phyloP scores from a whole-genome alignment of 2,888 invertebrate species.

The Strigamia maritima region DNA sequence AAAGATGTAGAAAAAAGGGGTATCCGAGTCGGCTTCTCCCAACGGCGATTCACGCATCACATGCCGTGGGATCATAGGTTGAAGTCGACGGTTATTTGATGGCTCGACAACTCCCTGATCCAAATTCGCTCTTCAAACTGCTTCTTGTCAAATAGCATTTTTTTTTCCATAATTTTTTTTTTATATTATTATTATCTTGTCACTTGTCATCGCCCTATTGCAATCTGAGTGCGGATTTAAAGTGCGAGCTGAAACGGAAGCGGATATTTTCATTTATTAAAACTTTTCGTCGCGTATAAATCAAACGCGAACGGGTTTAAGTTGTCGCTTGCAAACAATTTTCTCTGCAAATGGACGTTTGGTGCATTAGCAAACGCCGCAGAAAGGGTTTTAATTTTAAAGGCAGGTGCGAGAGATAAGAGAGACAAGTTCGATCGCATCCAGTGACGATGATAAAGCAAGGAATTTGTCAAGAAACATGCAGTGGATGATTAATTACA shows the following conservation, averaged over 20 bases:
- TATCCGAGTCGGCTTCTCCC: background rate
- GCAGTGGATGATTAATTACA: conserved; percentile 20
- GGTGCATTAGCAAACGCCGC: conserved; percentile 1
- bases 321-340: conserved; percentile 23
- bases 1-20: background rate
- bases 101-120: conserved; percentile 18
- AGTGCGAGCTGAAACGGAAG: background rate
- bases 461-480: conserved; percentile 25
- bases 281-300: conserved; percentile 18
- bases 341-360: background rate
- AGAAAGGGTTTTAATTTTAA: background rate
- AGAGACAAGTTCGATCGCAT: conserved; percentile 8
- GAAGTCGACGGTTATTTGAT: conserved; percentile 27
- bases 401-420: background rate
- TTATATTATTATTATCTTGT: background rate
- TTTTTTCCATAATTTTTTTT: background rate
- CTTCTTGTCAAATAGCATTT: conserved; percentile 15
- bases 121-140: conserved; percentile 12
- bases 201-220: background rate
- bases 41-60: conserved; percentile 11
- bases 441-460: background rate
- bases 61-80: background rate
- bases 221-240: conserved; percentile 11
- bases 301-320: conserved; percentile 26
- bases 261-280: conserved; percentile 29